Percentiles rank a stretch among this genome's conserved stretches.
These are phyloP conservation scores for Lepidothrix coronata DNA, from an alignment of 2,113 vertebrate species.

Conservation along the genomic window DNA sequence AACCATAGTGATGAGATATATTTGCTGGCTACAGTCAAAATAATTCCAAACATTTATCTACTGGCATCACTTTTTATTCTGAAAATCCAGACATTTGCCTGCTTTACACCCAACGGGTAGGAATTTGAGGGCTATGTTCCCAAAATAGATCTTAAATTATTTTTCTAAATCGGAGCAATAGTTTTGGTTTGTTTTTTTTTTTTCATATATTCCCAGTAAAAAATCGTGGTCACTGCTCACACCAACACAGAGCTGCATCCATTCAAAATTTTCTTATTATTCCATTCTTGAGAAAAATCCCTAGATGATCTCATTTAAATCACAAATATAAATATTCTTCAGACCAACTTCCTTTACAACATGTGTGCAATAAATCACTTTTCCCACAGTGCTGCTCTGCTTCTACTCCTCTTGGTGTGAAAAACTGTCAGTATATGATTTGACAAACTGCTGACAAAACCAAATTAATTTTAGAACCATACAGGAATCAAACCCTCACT, in stretches of 20 bases:
- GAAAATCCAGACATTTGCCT: slow-evolving; percentile 15
- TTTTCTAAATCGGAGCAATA: background rate
- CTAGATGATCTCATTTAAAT: background rate
- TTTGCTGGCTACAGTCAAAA: slow-evolving; percentile 53
- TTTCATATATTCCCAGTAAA: background rate
- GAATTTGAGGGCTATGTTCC: background rate
- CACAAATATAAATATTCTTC: background rate
- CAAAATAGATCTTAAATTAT: slow-evolving; percentile 6
- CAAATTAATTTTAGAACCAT: background rate
- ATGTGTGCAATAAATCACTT: background rate
- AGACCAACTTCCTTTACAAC: background rate
- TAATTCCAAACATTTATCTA: slow-evolving; percentile 60
- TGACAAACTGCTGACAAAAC: slow-evolving; percentile 27
- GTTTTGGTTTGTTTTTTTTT: background rate
- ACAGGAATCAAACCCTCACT: background rate
- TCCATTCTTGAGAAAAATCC: background rate
- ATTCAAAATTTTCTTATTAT: background rate
- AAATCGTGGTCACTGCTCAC: background rate
- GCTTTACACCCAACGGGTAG: slow-evolving; percentile 25
- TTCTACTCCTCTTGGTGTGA: background rate
- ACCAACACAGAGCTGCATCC: background rate
- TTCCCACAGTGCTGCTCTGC: background rate
- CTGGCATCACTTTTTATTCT: slow-evolving; percentile 3
- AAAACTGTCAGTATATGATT: background rate
- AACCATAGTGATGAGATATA: slow-evolving; percentile 66